Evolutionary conservation across 2,113 vertebrate genomes (phyloP).

Genomic region (Nesogale talazaci): DNA sequence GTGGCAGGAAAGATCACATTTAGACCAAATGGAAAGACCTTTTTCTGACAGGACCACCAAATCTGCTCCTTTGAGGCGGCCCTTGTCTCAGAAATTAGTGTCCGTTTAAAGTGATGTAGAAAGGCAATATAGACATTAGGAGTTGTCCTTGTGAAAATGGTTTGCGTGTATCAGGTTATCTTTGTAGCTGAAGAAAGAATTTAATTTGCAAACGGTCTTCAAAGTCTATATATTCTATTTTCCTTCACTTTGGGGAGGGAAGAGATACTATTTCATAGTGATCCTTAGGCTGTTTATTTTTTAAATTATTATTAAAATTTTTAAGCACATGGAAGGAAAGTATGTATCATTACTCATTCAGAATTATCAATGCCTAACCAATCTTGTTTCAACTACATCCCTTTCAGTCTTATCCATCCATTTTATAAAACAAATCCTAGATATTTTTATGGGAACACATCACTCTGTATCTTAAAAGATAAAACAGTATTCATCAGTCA

Average conservation of each 20-base stretch:
- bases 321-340: neutral
- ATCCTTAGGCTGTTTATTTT: neutral
- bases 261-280: neutral
- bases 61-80: neutral
- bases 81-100: conserved; percentile 18
- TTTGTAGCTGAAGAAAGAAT: neutral
- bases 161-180: neutral
- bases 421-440: neutral
- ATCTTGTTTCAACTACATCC: neutral
- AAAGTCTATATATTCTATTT: neutral
- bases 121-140: neutral
- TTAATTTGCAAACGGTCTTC: neutral
- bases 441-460: neutral
- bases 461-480: neutral
- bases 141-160: neutral
- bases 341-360: neutral
- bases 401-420: neutral
- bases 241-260: neutral
- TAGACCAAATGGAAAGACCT: neutral
- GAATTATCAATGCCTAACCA: neutral
- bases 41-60: neutral
- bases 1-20: neutral
- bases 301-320: neutral
- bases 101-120: neutral
- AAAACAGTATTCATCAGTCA: neutral